Evolutionary conservation across 1,140 invertebrate genomes (phyloP).

Genomic region (Cyclargus thomasi): DNA sequence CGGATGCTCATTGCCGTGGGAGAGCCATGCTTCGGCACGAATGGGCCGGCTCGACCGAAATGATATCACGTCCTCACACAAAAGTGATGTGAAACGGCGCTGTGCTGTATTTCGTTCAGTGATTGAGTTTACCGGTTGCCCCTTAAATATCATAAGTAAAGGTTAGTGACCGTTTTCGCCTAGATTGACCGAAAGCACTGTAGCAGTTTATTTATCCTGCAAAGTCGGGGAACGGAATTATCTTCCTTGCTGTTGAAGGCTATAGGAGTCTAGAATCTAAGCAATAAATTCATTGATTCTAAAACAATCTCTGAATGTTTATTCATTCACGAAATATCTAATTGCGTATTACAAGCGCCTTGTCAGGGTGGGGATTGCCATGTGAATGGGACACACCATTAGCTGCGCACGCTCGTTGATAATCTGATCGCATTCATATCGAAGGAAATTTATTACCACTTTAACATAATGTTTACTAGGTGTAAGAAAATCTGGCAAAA

Average conservation of each 20-base stretch:
- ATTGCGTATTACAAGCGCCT: constrained; percentile 16
- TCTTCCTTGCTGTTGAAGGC: constrained; percentile 25
- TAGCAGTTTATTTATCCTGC: too few species aligned
- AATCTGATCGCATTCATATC: constrained; percentile 26
- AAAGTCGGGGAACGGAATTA: constrained; percentile 2
- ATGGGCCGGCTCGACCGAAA: too few species aligned
- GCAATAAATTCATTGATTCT: background rate
- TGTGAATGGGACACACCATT: constrained; percentile 37
- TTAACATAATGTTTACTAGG: background rate
- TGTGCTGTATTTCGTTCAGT: too few species aligned
- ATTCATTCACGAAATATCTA: constrained; percentile 1
- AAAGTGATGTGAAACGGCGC: too few species aligned
- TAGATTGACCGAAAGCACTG: too few species aligned
- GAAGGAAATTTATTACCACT: background rate
- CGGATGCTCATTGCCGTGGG: too few species aligned
- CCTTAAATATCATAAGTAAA: too few species aligned
- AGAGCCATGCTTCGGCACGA: too few species aligned
- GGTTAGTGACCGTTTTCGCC: too few species aligned
- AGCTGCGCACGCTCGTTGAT: background rate
- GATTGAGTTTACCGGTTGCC: too few species aligned
- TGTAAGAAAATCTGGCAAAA: background rate
- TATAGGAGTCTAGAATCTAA: background rate
- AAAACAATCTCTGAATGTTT: background rate
- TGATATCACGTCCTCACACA: too few species aligned
- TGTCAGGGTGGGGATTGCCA: constrained; percentile 43